Evolutionary conservation across 1,140 invertebrate genomes (phyloP), one percentile per base, ranked within the genome.

Genomic region (Lasioglossum albipes): DNA sequence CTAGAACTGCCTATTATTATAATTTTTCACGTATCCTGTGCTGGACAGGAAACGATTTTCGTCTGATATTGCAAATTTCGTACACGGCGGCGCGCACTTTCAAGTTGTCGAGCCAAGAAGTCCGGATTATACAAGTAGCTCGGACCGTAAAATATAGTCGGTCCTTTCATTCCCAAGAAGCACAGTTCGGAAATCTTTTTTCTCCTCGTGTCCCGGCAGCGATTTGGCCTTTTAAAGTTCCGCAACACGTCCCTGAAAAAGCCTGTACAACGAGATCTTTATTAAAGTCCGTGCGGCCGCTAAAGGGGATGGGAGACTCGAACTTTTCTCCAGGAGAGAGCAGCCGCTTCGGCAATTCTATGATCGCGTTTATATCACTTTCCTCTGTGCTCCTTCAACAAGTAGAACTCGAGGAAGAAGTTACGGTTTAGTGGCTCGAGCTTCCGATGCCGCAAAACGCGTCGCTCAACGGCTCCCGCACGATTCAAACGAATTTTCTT

Each of bases 291-390:
- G 49, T 2, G 18, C 61, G 61, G 0, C 13, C n/a, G 69, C 76
- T 79, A 79, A 79, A 79, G 76, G 76, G 36, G 69, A 73, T 79
- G 69, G 49, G 4, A 57, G 76, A 79, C 65, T 79, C 65, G 57
- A 79, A 79, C 18, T 27, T 79, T 73, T 73, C 61, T 7, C 61
- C 13, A 9, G 22, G 27, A 18, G 27, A 18, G 42, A 42, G 45
- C 59, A 62, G 45, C 59, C n/a, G 42, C 16, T 36, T 5, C 65
- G 61, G 41, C 70, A n/a, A 67, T 79, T 71, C 76, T 57, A 73
- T n/a, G 69, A 49, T 52, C 75, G 69, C 59, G 69, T 78, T 79
- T 72, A 79, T 79, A 79, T 74, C 62, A 41, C 72, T 68, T 49
- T 68, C 42, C 66, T 79, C 20, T 16, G 7, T 57, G 49, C 45